phyloP scores from a whole-genome alignment of 2,113 vertebrate genomes.

The Silurus meridionalis region DNA sequence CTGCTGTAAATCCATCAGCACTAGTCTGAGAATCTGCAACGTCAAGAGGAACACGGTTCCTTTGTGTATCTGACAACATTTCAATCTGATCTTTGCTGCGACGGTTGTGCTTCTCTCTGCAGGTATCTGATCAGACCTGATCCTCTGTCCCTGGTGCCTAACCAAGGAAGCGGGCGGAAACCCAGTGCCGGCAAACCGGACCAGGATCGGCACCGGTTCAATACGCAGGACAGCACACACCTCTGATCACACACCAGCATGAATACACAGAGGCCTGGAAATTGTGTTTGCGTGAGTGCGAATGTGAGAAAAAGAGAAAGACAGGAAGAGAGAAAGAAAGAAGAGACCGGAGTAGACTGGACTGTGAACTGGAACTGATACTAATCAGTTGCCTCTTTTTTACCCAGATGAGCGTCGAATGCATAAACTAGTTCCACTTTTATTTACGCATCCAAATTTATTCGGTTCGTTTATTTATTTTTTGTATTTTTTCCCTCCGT shows the following conservation, averaged over 20 bases:
- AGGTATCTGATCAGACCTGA: slow-evolving; percentile 82
- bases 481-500: background rate
- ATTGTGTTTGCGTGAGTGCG: background rate
- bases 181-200: slow-evolving; percentile 67
- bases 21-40: background rate
- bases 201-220: slow-evolving; percentile 71
- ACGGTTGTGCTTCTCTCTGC: slow-evolving; percentile 25
- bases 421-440: slow-evolving; percentile 68
- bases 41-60: background rate
- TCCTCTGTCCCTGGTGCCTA: slow-evolving; percentile 76
- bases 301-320: slow-evolving; percentile 5
- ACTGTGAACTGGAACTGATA: slow-evolving; percentile 34
- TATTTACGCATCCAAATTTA: slow-evolving; percentile 51
- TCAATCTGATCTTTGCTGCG: background rate
- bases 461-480: slow-evolving; percentile 32
- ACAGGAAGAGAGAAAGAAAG: background rate
- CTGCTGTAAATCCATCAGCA: background rate
- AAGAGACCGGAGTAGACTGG: slow-evolving; percentile 19
- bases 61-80: background rate
- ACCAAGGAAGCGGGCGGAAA: slow-evolving; percentile 70
- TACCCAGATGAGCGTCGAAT: slow-evolving; percentile 42
- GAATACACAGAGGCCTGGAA: slow-evolving; percentile 37
- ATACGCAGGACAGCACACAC: slow-evolving; percentile 77
- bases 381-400: slow-evolving; percentile 24
- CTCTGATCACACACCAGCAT: slow-evolving; percentile 66